Percentiles rank a stretch among this genome's conserved stretches.
phyloP scores from a whole-genome alignment of 2,113 vertebrate genomes.

The Urocolius indicus region DNA sequence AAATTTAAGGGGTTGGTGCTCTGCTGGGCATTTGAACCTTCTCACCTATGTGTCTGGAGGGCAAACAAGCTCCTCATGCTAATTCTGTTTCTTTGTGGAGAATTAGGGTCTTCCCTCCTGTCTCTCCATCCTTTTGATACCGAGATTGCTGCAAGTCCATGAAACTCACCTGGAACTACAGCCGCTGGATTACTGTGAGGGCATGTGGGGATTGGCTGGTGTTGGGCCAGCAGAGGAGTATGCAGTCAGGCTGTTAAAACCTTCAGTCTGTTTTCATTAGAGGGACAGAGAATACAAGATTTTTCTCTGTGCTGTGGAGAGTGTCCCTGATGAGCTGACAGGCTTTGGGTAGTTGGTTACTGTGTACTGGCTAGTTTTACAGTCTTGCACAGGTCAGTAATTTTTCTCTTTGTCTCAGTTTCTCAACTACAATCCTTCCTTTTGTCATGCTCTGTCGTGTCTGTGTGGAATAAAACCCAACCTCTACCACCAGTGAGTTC shows the following conservation, averaged over 20 bases:
- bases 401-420: neutral
- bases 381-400: neutral
- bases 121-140: neutral
- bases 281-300: neutral
- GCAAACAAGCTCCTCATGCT: neutral
- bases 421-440: neutral
- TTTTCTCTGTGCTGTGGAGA: neutral
- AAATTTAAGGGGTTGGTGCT: neutral
- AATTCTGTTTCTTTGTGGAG: neutral
- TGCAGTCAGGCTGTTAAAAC: neutral
- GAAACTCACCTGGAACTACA: rapidly evolving
- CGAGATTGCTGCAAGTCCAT: neutral
- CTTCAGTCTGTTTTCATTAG: neutral
- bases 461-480: neutral
- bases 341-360: neutral
- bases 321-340: neutral
- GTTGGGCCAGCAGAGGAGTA: neutral
- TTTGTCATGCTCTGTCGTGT: neutral
- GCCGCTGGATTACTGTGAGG: neutral
- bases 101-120: neutral
- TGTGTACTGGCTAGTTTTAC: neutral
- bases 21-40: neutral
- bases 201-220: rapidly evolving
- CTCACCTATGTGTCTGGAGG: neutral
- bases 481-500: neutral